Conservation (phyloP, 2,113 vertebrate species). For the Cheirogaleus medius region DNA sequence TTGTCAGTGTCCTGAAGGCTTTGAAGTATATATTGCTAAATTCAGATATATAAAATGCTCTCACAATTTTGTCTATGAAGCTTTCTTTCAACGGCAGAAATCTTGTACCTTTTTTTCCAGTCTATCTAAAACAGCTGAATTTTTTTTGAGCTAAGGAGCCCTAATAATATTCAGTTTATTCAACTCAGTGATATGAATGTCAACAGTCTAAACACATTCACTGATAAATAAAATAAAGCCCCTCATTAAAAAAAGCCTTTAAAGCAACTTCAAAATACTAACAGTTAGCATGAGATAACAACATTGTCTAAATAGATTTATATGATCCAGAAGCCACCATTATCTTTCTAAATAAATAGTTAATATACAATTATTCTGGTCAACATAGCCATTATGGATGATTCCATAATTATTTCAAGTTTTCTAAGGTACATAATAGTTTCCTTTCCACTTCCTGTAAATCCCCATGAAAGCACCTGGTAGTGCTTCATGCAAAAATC, state of each 20-base stretch:
- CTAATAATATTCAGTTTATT: not conserved
- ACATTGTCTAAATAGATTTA: not conserved
- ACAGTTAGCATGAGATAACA: not conserved
- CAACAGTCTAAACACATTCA: not conserved
- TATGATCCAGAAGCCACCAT: not conserved
- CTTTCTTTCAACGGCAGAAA: not conserved
- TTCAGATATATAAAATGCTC: not conserved
- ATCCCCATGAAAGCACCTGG: not conserved
- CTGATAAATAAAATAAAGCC: not conserved
- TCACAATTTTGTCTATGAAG: not conserved
- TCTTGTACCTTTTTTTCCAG: not conserved
- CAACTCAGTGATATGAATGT: not conserved
- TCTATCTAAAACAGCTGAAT: not conserved
- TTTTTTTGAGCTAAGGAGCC: not conserved
- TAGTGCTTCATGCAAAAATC: not conserved
- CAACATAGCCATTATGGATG: not conserved
- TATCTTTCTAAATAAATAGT: constrained; percentile 38
- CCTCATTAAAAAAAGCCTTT: not conserved
- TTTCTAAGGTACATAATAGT: constrained; percentile 16
- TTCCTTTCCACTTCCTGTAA: not conserved
- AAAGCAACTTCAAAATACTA: not conserved
- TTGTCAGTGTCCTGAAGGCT: not conserved
- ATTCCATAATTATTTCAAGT: not conserved
- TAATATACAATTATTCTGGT: constrained; percentile 24
- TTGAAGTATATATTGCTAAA: not conserved